Conservation (phyloP, 2,113 vertebrate genomes). For the Astatotilapia flaviijosephi region DNA sequence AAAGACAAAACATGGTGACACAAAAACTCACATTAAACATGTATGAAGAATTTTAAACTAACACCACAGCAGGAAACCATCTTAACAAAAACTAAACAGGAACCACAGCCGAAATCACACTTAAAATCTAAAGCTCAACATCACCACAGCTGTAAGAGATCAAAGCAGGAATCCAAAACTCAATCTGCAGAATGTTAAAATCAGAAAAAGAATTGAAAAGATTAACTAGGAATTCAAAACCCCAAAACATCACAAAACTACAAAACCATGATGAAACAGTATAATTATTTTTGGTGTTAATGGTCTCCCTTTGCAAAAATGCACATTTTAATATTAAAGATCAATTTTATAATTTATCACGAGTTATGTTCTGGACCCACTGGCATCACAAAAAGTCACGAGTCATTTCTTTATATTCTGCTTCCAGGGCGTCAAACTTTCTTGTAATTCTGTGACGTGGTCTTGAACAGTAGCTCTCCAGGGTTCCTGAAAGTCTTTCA, state of each 20-base stretch:
- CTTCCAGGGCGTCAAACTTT: background rate
- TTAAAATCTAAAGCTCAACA: background rate
- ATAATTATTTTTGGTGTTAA: background rate
- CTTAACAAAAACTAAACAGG: background rate
- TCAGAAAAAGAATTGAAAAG: background rate
- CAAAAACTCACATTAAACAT: background rate
- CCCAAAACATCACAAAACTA: background rate
- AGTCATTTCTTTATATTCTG: background rate
- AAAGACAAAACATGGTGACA: background rate
- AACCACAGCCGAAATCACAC: background rate
- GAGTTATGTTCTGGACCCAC: background rate
- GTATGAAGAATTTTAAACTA: background rate
- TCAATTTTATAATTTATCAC: background rate
- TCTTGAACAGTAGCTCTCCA: background rate
- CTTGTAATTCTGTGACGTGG: background rate
- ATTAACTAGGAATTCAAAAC: background rate
- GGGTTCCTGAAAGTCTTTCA: background rate
- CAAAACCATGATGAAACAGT: rapidly evolving
- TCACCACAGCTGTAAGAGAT: background rate
- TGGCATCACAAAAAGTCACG: background rate
- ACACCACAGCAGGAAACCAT: background rate
- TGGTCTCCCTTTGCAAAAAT: background rate
- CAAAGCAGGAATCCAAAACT: background rate
- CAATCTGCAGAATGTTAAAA: background rate
- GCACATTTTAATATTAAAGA: background rate